Evolutionary conservation across 2,113 vertebrate species (phyloP), one percentile per base, ranked within the genome.

Genomic region (Psilopsiagon aurifrons): DNA sequence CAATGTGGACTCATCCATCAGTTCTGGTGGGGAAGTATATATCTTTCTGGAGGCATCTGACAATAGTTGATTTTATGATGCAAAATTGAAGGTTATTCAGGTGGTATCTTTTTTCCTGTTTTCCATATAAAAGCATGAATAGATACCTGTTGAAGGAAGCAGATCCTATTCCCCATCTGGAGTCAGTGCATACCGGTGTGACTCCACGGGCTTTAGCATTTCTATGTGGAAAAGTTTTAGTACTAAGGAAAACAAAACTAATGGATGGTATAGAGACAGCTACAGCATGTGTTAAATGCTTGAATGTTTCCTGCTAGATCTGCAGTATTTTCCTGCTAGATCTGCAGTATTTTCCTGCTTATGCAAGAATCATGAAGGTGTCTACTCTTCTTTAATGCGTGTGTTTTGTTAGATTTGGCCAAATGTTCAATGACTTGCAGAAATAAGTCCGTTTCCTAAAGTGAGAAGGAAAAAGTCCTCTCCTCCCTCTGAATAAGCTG

Each of bases 1-100:
- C 46, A 37, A 8, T 4, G 33, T 12, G 3, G 7, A 7, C 11
- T 49, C 27, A 20, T 17, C 79, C 29, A 6, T 11, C 46, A 11
- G 6, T 29, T 46, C 7, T 0, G 10, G 3, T 37, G 25, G 17
- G 24, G 35, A 37, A 0, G 0, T 8, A 6, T 4, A 0, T 4
- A 6, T 11, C 12, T 35, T 68, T 60, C 46, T 29, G 39, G 13
- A 46, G 55, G 6, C 13, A 28, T 60, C 31, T 52, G 76, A 9
- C 68, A 25, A 4, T 16, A 11, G 23, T 8, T 71, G n/a, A 33
- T 55, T 75, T 89, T 74, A 46, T 23, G 51, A 41, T 60, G 33
- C 9, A 11, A 24, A 82, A 78, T 10, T n/a, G 35, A 76, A 75
- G 12, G 25, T 24, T 59, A 43, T 23, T 12, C 25, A 41, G n/a